phyloP scores from a whole-genome alignment of 2,888 invertebrate genomes.

The Ornithoptera alexandrae region DNA sequence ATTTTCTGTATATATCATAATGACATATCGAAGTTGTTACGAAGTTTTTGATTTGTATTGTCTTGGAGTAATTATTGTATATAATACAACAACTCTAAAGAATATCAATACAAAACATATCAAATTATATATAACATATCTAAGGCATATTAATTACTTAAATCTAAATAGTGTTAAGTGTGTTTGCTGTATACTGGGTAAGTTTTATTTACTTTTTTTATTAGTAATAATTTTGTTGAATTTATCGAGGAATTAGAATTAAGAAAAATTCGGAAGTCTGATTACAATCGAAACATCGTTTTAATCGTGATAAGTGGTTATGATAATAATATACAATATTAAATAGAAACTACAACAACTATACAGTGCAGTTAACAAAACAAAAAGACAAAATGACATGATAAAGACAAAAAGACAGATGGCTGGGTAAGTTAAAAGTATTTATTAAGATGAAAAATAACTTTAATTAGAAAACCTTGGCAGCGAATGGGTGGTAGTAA shows the following conservation, averaged over 20 bases:
- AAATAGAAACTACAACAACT: too few species aligned
- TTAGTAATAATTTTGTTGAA: not conserved
- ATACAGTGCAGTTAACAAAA: too few species aligned
- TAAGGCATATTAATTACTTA: conserved; percentile 37
- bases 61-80: conserved; percentile 69
- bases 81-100: conserved; percentile 72
- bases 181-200: conserved; percentile 5
- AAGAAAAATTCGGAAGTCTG: too few species aligned
- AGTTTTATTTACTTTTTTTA: conserved; percentile 2
- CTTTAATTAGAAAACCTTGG: too few species aligned
- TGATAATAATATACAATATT: too few species aligned
- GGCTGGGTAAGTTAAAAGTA: too few species aligned
- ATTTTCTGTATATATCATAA: conserved; percentile 31
- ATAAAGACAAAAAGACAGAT: too few species aligned
- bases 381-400: too few species aligned
- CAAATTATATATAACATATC: conserved; percentile 62
- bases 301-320: too few species aligned
- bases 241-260: not conserved
- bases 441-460: too few species aligned
- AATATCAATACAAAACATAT: conserved; percentile 79
- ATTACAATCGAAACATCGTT: too few species aligned
- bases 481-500: too few species aligned
- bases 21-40: conserved; percentile 21
- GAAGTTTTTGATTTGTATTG: conserved; percentile 50
- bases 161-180: conserved; percentile 22